Percentiles rank a stretch among this genome's conserved stretches.
These are phyloP conservation scores for Papilio elwesi DNA, from an alignment of 2,888 invertebrate genomes.

Conservation along the genomic window DNA sequence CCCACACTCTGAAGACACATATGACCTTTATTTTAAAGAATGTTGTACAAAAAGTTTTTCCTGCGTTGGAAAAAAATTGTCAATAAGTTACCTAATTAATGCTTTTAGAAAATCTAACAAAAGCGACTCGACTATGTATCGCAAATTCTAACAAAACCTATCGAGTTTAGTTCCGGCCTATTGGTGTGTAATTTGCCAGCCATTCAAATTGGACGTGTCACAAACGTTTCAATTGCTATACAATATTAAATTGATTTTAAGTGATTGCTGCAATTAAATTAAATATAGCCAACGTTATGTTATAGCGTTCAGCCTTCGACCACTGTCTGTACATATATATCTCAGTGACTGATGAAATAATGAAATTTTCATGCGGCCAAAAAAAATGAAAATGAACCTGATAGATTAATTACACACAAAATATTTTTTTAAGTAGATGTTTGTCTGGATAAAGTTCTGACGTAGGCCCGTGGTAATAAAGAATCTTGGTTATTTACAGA, in stretches of 20 bases:
- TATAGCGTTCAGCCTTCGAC: conserved; percentile 25
- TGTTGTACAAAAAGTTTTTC: too few species aligned
- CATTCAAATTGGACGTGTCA: conserved; percentile 31
- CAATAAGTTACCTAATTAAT: too few species aligned
- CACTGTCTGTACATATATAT: neutral
- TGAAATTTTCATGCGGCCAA: neutral
- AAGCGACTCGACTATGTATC: too few species aligned
- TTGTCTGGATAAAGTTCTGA: neutral
- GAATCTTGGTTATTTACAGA: neutral
- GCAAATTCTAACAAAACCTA: neutral
- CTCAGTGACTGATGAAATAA: too few species aligned
- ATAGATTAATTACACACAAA: neutral
- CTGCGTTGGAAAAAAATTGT: too few species aligned
- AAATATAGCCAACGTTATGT: conserved; percentile 15
- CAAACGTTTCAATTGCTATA: conserved; percentile 32
- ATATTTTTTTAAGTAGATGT: neutral
- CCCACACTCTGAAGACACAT: too few species aligned
- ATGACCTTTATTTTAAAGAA: too few species aligned
- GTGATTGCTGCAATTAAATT: conserved; percentile 32
- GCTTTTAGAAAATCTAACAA: too few species aligned
- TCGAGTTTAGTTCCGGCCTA: conserved; percentile 23
- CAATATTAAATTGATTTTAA: conserved; percentile 38
- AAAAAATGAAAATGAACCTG: neutral
- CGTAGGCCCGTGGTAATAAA: neutral
- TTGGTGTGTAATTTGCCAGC: conserved; percentile 14